Conservation (phyloP, 1,140 invertebrate genomes). For the Drosophila ercepeae region DNA sequence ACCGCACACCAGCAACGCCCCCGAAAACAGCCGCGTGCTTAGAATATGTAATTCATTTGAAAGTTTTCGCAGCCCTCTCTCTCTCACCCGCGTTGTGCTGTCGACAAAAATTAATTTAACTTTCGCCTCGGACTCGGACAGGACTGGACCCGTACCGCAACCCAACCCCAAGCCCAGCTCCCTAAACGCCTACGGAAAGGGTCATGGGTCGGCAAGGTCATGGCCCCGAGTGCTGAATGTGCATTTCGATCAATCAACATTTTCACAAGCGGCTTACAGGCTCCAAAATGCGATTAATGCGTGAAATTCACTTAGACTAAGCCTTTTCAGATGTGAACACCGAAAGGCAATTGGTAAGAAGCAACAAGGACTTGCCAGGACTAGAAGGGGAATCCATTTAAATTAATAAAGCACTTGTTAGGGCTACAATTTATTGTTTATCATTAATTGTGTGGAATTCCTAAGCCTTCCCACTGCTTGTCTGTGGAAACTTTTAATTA, state of each 20-base stretch:
- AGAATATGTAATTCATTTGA: slow-evolving; percentile 78
- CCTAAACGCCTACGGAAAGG: slow-evolving; percentile 7
- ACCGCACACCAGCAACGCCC: background rate
- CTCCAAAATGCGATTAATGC: slow-evolving; percentile 67
- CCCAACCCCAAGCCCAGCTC: background rate
- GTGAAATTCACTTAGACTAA: slow-evolving; percentile 57
- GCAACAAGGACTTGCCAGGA: background rate
- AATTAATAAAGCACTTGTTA: background rate
- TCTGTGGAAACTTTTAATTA: slow-evolving; percentile 70
- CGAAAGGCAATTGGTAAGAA: background rate
- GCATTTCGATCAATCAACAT: slow-evolving; percentile 73
- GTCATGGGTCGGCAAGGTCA: slow-evolving; percentile 42
- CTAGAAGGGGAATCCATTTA: background rate
- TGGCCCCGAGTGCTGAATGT: slow-evolving; percentile 43
- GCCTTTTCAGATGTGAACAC: slow-evolving; percentile 1
- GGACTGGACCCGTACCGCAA: background rate
- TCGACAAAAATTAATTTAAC: slow-evolving; percentile 75
- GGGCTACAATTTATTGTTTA: background rate
- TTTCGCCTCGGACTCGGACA: slow-evolving; percentile 28
- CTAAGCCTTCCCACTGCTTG: slow-evolving; percentile 12
- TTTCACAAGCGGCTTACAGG: slow-evolving; percentile 57
- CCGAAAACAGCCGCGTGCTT: slow-evolving; percentile 51
- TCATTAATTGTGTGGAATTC: background rate
- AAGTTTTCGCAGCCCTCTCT: slow-evolving; percentile 45
- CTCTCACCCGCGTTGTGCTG: slow-evolving; percentile 28